Evolutionary conservation across 2,797 vertebrate species (phyloP), one percentile per base, ranked within the genome.

Genomic region (Neosalanx taihuensis): DNA sequence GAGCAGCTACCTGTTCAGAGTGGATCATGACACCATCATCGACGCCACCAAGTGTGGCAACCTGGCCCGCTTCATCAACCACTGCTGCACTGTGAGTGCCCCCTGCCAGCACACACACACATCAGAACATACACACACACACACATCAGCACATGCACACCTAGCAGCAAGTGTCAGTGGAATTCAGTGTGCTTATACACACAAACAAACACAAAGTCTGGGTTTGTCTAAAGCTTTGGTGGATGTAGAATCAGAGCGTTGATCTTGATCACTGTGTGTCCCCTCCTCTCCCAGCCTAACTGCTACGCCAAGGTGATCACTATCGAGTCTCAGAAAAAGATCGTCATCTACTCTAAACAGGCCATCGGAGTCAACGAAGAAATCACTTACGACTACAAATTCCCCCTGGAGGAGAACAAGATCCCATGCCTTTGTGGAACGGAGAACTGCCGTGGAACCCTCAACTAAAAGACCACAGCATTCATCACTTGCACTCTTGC

Each of bases 251-350:
- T 0, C 61, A 53, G 1, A 29, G 10, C 10, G n/a, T 57, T 56
- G 33, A 6, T 26, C 79, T 6, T 85, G 18, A n/a, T 51, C 59
- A 46, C 41, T 63, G 1, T 58, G 23, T 70, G 2, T 30, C 12
- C 6, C 2, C 46, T 60, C 26, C 23, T 73, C 0, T 68, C 29
- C 1, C 74, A 97, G 96, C 96, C 96, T 70, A 97, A 96, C 85
- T 97, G 96, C 87, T 97, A 97, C 5, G 96, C 96, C 79, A 97
- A 97, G 92, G 96, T 97, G 17, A 97, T 97, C 90, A 97, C 96
- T 84, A 95, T 97, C 1, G 96, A 97, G 87, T 94, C 96, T 10
- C 96, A 97, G 92, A 97, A 98, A 84, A 97, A 97, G 85, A 98
- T 98, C 0, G 96, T 98, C 74, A 98, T 98, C 83, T 98, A 98